Percentiles rank a stretch among this genome's conserved stretches.
These are phyloP conservation scores for Gadus chalcogrammus DNA, from an alignment of 2,113 vertebrate species.

Conservation along the genomic window DNA sequence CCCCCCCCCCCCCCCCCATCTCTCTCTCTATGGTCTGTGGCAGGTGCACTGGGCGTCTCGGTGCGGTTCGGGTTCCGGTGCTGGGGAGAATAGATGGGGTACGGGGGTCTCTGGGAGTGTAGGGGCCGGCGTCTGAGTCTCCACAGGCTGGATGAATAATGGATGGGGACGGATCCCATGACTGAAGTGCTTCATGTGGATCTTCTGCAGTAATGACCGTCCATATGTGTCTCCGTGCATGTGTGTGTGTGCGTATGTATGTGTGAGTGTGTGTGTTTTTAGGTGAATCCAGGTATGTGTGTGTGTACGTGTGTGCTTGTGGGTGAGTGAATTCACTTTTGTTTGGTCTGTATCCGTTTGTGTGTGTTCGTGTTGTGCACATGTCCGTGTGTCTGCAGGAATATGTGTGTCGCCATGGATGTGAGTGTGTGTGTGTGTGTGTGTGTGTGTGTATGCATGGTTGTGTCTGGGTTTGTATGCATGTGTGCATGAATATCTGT, in stretches of 20 bases:
- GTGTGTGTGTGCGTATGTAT: slow-evolving; percentile 9
- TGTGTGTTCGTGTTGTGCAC: slow-evolving; percentile 5
- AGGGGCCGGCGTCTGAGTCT: slow-evolving; percentile 50
- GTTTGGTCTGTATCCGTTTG: slow-evolving; percentile 36
- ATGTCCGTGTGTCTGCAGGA: slow-evolving; percentile 40
- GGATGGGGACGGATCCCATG: slow-evolving; percentile 68
- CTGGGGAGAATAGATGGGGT: slow-evolving; percentile 61
- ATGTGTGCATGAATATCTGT: not conserved
- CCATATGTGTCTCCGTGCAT: slow-evolving; percentile 36
- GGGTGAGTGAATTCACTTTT: no score
- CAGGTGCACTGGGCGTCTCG: slow-evolving; percentile 36
- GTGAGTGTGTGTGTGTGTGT: slow-evolving; percentile 10
- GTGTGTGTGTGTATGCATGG: slow-evolving; percentile 10
- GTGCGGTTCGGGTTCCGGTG: slow-evolving; percentile 41
- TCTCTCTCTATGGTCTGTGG: slow-evolving; percentile 8
- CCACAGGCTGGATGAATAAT: slow-evolving; percentile 66
- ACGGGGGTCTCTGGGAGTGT: slow-evolving; percentile 53
- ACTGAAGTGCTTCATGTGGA: slow-evolving; percentile 67
- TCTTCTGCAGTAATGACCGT: slow-evolving; percentile 58
- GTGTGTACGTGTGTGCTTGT: slow-evolving; percentile 9
- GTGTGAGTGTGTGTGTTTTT: slow-evolving; percentile 9
- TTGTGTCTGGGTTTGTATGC: slow-evolving; percentile 16
- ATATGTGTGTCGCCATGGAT: slow-evolving; percentile 40
- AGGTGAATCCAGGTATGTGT: not conserved
- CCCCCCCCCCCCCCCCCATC: not conserved